A percentile compares a stretch with the other conserved stretches of the same genome.
Evolutionary conservation across 2,888 invertebrate species (phyloP).

Genomic region (Thyatira batis): DNA sequence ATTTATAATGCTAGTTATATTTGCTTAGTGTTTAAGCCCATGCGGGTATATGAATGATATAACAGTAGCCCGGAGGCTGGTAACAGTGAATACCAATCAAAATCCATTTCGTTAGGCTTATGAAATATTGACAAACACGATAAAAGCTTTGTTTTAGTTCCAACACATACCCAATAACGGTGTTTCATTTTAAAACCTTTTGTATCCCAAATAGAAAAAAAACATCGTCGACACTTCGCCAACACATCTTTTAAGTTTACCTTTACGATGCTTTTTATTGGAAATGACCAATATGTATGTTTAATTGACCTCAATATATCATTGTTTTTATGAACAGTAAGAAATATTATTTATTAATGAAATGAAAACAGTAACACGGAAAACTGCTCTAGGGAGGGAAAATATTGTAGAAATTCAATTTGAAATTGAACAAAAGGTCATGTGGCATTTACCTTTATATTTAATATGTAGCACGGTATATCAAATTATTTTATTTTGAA

Average conservation of each 20-base stretch:
- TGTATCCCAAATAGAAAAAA: too few species aligned
- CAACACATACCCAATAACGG: not conserved
- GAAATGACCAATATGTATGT: not conserved
- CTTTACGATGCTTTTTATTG: too few species aligned
- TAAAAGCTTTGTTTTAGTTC: not conserved
- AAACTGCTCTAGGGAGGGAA: not conserved
- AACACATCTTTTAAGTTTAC: too few species aligned
- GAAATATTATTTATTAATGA: not conserved
- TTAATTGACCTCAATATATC: not conserved
- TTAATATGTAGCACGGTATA: not conserved
- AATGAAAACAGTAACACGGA: slow-evolving; percentile 1
- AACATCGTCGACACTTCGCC: too few species aligned
- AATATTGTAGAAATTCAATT: not conserved
- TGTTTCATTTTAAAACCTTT: not conserved
- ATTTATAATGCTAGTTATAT: not conserved
- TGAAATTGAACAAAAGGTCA: not conserved
- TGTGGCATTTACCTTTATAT: not conserved
- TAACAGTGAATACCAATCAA: not conserved
- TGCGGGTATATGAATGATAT: not conserved
- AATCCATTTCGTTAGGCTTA: not conserved
- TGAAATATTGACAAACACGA: not conserved
- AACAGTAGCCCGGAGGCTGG: not conserved
- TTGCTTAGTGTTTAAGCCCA: not conserved
- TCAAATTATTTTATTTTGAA: not conserved
- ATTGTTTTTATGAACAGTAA: not conserved